phyloP scores from a whole-genome alignment of 2,888 invertebrate genomes.

The Troides oblongomaculatus region DNA sequence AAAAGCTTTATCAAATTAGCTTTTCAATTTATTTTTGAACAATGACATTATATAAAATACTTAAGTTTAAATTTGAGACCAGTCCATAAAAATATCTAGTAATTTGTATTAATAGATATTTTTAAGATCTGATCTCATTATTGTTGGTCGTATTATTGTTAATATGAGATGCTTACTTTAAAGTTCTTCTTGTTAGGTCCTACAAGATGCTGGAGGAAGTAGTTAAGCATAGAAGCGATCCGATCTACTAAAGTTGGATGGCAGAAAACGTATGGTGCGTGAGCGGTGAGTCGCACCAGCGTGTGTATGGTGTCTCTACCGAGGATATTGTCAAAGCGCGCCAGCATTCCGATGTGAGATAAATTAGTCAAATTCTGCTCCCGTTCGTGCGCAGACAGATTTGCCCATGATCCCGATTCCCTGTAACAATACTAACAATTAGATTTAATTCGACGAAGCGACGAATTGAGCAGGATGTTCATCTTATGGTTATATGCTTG shows the following conservation, averaged over 20 bases:
- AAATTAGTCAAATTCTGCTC: slow-evolving; percentile 86
- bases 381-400: slow-evolving; percentile 84
- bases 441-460: not conserved
- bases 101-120: too few relatives aligned
- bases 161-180: slow-evolving; percentile 78
- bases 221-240: slow-evolving; percentile 97
- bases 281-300: slow-evolving; percentile 87
- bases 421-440: slow-evolving; percentile 52
- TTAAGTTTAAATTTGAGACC: too few relatives aligned
- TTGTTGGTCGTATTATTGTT: too few relatives aligned
- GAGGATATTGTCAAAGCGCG: slow-evolving; percentile 94
- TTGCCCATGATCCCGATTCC: slow-evolving; percentile 87
- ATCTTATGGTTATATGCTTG: too few relatives aligned
- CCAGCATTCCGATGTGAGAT: slow-evolving; percentile 89
- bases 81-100: too few relatives aligned
- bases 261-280: slow-evolving; percentile 90
- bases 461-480: too few relatives aligned
- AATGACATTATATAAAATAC: too few relatives aligned
- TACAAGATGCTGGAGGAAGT: slow-evolving; percentile 92
- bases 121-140: too few relatives aligned
- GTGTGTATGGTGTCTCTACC: slow-evolving; percentile 93
- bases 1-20: too few relatives aligned
- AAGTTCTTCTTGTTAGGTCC: slow-evolving; percentile 95
- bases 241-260: slow-evolving; percentile 95
- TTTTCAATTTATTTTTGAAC: too few relatives aligned